Conservation (phyloP, 2,888 invertebrate species). For the Disparrhopalites patrizii region DNA sequence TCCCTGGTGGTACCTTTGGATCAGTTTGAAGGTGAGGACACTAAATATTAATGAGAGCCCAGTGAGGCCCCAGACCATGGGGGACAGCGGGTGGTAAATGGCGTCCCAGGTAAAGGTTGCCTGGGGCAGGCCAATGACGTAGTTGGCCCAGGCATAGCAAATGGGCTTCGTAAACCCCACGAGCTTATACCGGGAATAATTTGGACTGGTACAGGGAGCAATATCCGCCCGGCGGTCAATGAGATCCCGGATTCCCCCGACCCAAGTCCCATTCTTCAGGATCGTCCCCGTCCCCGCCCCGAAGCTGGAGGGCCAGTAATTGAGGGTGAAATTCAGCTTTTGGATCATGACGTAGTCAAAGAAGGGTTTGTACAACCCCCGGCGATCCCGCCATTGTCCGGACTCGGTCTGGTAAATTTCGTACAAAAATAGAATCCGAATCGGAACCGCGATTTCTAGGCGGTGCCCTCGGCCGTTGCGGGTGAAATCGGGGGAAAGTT, state of each 20-base stretch:
- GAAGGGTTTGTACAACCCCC: conserved; percentile 33
- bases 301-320: conserved; percentile 33
- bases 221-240: conserved; percentile 31
- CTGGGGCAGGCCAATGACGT: background rate
- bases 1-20: background rate
- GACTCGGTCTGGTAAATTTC: background rate
- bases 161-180: conserved; percentile 1
- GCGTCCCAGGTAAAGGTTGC: background rate
- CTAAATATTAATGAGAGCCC: background rate
- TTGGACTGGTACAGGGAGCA: conserved; percentile 36
- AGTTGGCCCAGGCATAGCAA: conserved; percentile 18
- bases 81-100: conserved; percentile 1
- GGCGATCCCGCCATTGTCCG: conserved; percentile 24
- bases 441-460: background rate
- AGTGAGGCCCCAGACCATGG: background rate
- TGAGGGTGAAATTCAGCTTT: conserved; percentile 33
- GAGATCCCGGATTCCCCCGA: conserved; percentile 37
- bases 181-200: conserved; percentile 10
- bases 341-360: conserved; percentile 24
- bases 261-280: conserved; percentile 33
- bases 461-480: background rate
- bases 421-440: background rate
- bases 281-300: conserved; percentile 33
- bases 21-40: background rate
- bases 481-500: background rate